Base-by-base conservation (phyloP, 1,140 invertebrate species). In the Ips nitidus region DNA sequence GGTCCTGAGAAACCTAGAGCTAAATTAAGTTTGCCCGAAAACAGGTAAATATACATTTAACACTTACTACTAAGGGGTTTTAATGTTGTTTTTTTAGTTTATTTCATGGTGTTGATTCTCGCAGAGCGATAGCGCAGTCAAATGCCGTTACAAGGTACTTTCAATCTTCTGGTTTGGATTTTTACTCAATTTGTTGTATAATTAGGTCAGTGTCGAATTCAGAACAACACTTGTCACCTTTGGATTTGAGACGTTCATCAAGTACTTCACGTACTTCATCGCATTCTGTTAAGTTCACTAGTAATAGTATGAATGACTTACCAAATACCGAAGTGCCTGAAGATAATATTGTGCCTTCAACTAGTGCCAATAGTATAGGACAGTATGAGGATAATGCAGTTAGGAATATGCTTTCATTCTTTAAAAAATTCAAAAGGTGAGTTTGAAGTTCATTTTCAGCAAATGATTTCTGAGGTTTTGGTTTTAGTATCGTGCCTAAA, bases 251-350 rank as follows among this genome's bases (percentile, higher is more conserved):
- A 22, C 22, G 22, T 22, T 22, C 22, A 22, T 22, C 22, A 22
- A 22, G 22, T 22, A 22, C 22, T 22, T 22, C 22, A 22, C 22
- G 45, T 47, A n/a, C 45, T 41, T 42, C 58, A 55, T 59, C 53
- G 37, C 61, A 67, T 40, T 57, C 42, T 39, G 73, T 74, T 36
- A 74, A 67, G 61, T 74, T 74, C 64, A 74, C 56, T 41, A 67
- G 58, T 41, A 57, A 40, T 40, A 72, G 71, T 55, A 68, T 68
- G 66, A 60, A 45, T 39, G 60, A 68, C 60, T 68, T 68, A 36
- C 66, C 66, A 1, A 40, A 52, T n/a, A 60, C 57, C 38, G 47
- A 47, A 40, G 57, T 69, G 58, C 65, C 61, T 50, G 61, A 73
- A 5, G 71, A 59, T 47, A 66, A 70, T 47, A 50, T 74, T n/a